Conservation (phyloP, 1,140 invertebrate species). For the Temnothorax nylanderi region DNA sequence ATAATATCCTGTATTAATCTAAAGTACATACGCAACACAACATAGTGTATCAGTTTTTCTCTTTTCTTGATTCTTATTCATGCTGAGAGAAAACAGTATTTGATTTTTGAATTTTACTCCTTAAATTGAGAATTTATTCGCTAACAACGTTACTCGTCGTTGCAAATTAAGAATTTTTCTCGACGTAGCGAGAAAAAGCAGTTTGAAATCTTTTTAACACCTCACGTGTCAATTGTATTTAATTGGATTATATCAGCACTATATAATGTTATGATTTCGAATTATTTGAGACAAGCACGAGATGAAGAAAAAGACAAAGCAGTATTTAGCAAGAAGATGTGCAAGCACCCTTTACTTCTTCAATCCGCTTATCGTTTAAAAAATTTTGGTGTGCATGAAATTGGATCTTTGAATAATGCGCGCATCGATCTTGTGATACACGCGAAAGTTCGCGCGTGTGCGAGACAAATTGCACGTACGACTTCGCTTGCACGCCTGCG, state of each 20-base stretch:
- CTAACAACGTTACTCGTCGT: neutral
- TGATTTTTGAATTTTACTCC: neutral
- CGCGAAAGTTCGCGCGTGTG: neutral
- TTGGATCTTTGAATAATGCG: neutral
- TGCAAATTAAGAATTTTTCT: neutral
- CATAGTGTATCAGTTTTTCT: neutral
- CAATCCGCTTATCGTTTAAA: neutral
- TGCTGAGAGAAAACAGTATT: neutral
- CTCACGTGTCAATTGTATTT: neutral
- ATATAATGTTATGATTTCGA: neutral
- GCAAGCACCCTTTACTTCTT: neutral
- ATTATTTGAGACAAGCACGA: neutral
- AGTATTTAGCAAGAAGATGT: neutral
- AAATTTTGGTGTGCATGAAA: neutral
- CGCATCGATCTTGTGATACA: neutral
- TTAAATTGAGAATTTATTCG: neutral
- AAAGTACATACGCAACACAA: neutral
- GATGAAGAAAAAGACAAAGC: neutral
- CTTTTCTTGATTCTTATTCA: neutral
- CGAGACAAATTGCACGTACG: constrained; percentile 9
- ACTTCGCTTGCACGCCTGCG: constrained; percentile 34
- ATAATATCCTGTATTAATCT: neutral
- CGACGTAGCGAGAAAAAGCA: neutral
- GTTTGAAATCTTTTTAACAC: neutral
- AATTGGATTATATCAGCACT: neutral